Evolutionary conservation across 2,888 invertebrate genomes (phyloP).

Genomic region (Temnothorax unifasciatus): DNA sequence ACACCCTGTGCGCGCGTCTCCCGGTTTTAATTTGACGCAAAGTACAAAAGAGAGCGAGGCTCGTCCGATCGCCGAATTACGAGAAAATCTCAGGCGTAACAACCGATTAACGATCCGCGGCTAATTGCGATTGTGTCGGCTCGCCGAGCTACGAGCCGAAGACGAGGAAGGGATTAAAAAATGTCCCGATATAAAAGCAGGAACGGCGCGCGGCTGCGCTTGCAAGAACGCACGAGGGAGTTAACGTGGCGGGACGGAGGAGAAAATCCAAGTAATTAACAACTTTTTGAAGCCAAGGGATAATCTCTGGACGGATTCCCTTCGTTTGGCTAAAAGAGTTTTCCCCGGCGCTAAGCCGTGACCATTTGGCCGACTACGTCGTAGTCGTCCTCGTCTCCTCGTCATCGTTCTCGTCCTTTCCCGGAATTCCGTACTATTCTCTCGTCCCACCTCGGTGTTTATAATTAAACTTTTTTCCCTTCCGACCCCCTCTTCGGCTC

Average conservation of each 20-base stretch:
- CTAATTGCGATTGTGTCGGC: constrained; percentile 80
- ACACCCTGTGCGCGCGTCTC: background rate
- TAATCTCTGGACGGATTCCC: constrained; percentile 86
- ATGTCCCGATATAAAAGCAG: constrained; percentile 79
- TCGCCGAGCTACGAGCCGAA: constrained; percentile 67
- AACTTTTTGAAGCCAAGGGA: constrained; percentile 86
- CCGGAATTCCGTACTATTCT: constrained; percentile 72
- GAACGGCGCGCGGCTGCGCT: constrained; percentile 61
- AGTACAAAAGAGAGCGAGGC: constrained; percentile 50
- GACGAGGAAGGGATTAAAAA: constrained; percentile 79
- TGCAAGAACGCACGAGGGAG: constrained; percentile 74
- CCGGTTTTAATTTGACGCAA: constrained; percentile 61
- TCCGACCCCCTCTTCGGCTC: constrained; percentile 58
- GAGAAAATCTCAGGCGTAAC: constrained; percentile 70
- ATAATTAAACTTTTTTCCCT: constrained; percentile 85
- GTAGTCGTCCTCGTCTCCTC: constrained; percentile 76
- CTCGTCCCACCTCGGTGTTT: constrained; percentile 82
- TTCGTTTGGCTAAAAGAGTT: constrained; percentile 86
- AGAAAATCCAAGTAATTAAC: constrained; percentile 86
- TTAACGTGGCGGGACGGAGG: constrained; percentile 69
- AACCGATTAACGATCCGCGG: constrained; percentile 76
- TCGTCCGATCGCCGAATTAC: constrained; percentile 70
- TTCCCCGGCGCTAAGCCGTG: constrained; percentile 84
- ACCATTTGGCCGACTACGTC: constrained; percentile 85
- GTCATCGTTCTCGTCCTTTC: constrained; percentile 76